Conservation (phyloP, 2,113 vertebrate species). For the Nymphicus hollandicus region DNA sequence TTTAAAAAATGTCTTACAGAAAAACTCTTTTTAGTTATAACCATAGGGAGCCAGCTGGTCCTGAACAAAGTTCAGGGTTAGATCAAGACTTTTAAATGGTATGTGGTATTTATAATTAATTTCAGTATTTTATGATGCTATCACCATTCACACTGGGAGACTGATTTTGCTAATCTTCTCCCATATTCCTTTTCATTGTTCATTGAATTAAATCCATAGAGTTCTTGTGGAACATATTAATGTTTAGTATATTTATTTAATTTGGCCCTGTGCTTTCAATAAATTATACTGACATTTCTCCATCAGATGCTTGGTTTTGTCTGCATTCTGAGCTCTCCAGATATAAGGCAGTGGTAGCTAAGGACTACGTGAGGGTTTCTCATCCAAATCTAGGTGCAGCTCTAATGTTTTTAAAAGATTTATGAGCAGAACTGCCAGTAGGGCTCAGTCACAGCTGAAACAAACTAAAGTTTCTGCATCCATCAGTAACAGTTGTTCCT, state of each 20-base stretch:
- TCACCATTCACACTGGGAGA: not conserved
- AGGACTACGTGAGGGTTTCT: not conserved
- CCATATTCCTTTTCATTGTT: not conserved
- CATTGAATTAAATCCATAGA: not conserved
- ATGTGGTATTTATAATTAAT: not conserved
- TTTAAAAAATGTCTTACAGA: not conserved
- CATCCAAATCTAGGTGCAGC: not conserved
- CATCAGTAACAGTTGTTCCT: not conserved
- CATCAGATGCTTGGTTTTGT: not conserved
- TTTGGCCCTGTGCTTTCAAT: not conserved
- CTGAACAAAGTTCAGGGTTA: not conserved
- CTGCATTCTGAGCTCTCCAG: not conserved
- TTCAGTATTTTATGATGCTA: not conserved
- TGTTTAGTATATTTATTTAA: not conserved
- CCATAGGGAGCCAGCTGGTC: not conserved
- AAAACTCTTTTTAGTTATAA: not conserved
- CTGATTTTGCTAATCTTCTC: not conserved
- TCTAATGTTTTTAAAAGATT: not conserved
- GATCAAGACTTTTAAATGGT: not conserved
- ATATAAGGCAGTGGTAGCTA: not conserved
- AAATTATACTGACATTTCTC: not conserved
- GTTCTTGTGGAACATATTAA: not conserved
- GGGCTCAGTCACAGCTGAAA: not conserved
- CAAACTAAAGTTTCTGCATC: not conserved
- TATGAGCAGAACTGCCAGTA: not conserved